Conservation (phyloP, 92 coral and sea anemone species). For the Siderastrea siderea region DNA sequence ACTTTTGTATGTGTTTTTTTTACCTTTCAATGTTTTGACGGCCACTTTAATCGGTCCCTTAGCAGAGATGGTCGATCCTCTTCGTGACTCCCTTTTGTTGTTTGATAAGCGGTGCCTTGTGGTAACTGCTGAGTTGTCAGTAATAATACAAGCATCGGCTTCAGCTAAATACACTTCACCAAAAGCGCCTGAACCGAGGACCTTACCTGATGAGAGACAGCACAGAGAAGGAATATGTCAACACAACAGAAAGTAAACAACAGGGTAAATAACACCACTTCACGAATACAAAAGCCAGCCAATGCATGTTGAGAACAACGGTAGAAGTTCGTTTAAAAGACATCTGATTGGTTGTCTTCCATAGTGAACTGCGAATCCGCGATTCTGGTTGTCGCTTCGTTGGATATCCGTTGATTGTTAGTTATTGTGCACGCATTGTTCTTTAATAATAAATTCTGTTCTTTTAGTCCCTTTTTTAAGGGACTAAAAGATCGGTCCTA, state of each 20-base stretch:
- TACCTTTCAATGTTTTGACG: constrained; percentile 92
- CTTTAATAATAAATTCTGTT: too few relatives aligned
- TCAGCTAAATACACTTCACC: constrained; percentile 93
- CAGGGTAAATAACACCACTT: neutral
- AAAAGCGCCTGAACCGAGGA: constrained; percentile 91
- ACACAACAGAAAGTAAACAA: neutral
- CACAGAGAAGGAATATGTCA: neutral
- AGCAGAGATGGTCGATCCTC: constrained; percentile 70
- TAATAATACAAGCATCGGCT: constrained; percentile 70
- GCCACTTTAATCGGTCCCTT: constrained; percentile 85
- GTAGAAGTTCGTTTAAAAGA: too few relatives aligned
- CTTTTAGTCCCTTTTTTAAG: too few relatives aligned
- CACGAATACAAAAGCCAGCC: too few relatives aligned
- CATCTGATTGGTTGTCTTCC: too few relatives aligned
- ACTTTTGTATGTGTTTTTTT: too few relatives aligned
- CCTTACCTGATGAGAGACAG: constrained; percentile 47
- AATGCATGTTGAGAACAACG: too few relatives aligned
- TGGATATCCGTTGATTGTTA: too few relatives aligned
- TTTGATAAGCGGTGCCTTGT: constrained; percentile 67
- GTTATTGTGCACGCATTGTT: too few relatives aligned
- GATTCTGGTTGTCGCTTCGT: too few relatives aligned
- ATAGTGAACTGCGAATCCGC: too few relatives aligned
- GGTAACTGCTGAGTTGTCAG: constrained; percentile 63
- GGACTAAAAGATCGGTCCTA: too few relatives aligned
- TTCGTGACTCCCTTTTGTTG: constrained; percentile 51